These are phyloP conservation scores for Ailuropoda melanoleuca DNA, from an alignment of 2,113 vertebrate genomes.

Conservation along the genomic window DNA sequence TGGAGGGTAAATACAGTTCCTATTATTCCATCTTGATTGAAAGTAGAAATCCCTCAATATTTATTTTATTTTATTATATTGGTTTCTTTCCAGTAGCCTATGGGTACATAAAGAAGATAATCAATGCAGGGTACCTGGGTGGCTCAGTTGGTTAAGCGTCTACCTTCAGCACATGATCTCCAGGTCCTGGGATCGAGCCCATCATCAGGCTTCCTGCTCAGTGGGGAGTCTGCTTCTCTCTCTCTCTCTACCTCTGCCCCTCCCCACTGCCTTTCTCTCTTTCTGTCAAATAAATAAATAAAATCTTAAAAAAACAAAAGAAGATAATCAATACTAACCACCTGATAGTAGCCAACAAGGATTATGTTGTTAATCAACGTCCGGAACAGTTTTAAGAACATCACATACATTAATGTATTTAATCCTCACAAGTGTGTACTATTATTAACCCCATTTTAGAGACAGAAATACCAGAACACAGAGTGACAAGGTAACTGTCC, in stretches of 20 bases:
- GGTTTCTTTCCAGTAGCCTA: neutral
- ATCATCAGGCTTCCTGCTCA: neutral
- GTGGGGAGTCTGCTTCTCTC: neutral
- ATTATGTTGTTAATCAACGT: neutral
- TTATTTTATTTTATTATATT: neutral
- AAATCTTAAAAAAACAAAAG: neutral
- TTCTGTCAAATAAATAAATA: neutral
- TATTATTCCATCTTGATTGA: neutral
- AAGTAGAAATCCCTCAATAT: neutral
- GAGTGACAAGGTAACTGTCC: neutral
- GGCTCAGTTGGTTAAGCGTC: too few species aligned
- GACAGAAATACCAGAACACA: neutral
- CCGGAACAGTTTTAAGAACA: neutral
- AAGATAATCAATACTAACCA: neutral
- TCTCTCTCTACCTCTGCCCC: too few species aligned
- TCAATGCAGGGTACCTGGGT: neutral
- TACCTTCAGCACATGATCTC: neutral
- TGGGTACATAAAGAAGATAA: neutral
- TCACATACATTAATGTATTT: neutral
- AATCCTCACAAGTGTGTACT: neutral
- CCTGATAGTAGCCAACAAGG: neutral
- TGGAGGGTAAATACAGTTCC: neutral
- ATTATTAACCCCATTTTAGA: neutral
- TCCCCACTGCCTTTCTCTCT: neutral
- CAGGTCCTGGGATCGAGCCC: neutral